Conservation (phyloP, 2,113 vertebrate genomes). For the Fukomys damarensis region DNA sequence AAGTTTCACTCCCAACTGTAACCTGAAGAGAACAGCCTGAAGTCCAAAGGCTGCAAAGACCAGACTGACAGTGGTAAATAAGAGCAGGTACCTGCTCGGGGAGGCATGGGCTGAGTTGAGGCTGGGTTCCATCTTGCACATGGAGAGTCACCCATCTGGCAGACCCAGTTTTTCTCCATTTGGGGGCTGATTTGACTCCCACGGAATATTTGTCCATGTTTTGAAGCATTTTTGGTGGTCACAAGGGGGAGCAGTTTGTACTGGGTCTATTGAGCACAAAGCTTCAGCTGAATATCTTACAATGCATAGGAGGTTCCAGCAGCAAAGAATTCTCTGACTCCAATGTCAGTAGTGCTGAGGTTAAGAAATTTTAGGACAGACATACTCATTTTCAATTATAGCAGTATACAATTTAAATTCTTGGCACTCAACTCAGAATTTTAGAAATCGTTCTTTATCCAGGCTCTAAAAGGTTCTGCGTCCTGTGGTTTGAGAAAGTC, state of each 20-base stretch:
- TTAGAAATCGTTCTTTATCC: not conserved
- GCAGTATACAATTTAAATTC: not conserved
- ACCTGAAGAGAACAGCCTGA: not conserved
- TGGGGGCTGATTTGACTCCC: fast-evolving
- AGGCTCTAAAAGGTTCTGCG: not conserved
- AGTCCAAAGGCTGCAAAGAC: not conserved
- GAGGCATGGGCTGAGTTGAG: fast-evolving
- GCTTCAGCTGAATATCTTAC: not conserved
- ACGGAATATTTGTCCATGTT: not conserved
- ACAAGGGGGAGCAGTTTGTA: not conserved
- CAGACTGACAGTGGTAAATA: not conserved
- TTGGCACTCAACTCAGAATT: not conserved
- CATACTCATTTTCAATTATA: not conserved
- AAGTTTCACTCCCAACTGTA: not conserved
- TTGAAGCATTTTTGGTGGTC: not conserved
- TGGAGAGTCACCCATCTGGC: fast-evolving
- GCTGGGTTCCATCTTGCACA: not conserved
- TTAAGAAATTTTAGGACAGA: not conserved
- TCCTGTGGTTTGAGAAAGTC: not conserved
- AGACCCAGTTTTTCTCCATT: not conserved
- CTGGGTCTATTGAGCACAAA: not conserved
- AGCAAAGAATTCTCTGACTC: not conserved
- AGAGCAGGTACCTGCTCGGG: not conserved
- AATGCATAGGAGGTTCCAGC: not conserved
- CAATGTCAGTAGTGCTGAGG: not conserved